These are phyloP conservation scores for Chlamydotis undulata DNA, from an alignment of 2,113 vertebrate genomes.

Conservation along the genomic window DNA sequence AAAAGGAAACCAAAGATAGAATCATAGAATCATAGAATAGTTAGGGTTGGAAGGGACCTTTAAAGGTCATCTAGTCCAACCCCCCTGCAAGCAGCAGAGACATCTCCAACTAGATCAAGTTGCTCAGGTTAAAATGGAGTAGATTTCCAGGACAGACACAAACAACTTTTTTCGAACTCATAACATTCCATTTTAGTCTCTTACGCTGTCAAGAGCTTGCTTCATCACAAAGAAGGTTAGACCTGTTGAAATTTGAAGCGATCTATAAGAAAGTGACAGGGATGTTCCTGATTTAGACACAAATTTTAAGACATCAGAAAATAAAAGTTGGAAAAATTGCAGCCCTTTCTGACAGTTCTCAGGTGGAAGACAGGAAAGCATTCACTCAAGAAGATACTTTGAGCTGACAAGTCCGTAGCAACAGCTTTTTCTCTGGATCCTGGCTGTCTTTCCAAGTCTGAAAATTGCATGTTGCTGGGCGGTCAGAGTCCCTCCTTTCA, in stretches of 20 bases:
- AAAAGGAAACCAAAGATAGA: not conserved
- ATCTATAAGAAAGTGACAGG: not conserved
- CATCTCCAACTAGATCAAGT: no score
- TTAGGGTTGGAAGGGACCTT: no score
- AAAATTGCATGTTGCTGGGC: fast-evolving
- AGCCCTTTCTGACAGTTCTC: not conserved
- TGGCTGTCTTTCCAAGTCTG: not conserved
- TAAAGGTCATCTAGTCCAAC: no score
- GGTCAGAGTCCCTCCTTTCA: not conserved
- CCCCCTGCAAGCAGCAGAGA: no score
- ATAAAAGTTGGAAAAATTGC: not conserved
- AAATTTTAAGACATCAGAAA: not conserved
- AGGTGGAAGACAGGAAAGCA: not conserved
- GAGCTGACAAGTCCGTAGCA: not conserved
- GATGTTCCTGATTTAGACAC: not conserved
- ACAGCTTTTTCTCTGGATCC: not conserved
- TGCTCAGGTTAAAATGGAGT: not conserved
- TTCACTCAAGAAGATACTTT: not conserved
- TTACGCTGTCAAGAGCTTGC: not conserved
- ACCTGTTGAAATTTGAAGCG: not conserved
- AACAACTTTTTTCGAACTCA: not conserved
- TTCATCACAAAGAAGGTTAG: not conserved
- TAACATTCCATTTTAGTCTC: not conserved
- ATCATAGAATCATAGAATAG: no score
- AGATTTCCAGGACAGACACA: not conserved